Evolutionary conservation across 1,140 invertebrate species (phyloP), one percentile per base, ranked within the genome.

Genomic region (Colletes gigas): DNA sequence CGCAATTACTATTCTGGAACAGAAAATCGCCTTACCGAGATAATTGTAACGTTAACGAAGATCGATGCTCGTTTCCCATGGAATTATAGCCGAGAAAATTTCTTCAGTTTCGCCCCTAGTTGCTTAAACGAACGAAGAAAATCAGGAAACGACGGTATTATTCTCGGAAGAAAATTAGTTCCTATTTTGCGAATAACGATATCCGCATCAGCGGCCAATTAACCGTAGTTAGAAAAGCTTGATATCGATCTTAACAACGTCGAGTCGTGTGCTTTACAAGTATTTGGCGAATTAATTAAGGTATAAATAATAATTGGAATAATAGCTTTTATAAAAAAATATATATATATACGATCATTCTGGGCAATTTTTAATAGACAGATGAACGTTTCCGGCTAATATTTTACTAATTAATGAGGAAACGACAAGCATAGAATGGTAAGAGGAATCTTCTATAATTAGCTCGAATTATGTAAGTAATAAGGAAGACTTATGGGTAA

Each of bases 91-190:
- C 19, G n/a, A 9, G 57, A 59, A 59, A 59, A 59, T 59, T 59
- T 59, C n/a, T 19, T 9, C 3, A 4, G 57, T 21, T 59, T 59
- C 9, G 63, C 62, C 12, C 12, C 4, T 9, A 12, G 21, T 59
- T 77, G 39, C 39, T 55, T 4, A 12, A 5, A 52, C 39, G 19
- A 47, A 15, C 44, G 63, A 67, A 76, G 52, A 60, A 77, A 77
- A 77, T 77, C 60, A 69, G 74, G 74, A 77, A 77, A 17, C n/a
- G 14, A 3, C 8, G 41, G 50, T 4, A 44, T 50, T 77, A 69
- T 50, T 68, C 65, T 5, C 14, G 30, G 50, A 30, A n/a, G 12
- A 44, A 76, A 54, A 67, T 67, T 67, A 41, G 21, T 41, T 65
- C 57, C 21, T 10, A 10, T 19, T 39, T 63, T 15, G 59, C 57